phyloP scores from a whole-genome alignment of 2,888 invertebrate species.

The Chymomyza amoena region DNA sequence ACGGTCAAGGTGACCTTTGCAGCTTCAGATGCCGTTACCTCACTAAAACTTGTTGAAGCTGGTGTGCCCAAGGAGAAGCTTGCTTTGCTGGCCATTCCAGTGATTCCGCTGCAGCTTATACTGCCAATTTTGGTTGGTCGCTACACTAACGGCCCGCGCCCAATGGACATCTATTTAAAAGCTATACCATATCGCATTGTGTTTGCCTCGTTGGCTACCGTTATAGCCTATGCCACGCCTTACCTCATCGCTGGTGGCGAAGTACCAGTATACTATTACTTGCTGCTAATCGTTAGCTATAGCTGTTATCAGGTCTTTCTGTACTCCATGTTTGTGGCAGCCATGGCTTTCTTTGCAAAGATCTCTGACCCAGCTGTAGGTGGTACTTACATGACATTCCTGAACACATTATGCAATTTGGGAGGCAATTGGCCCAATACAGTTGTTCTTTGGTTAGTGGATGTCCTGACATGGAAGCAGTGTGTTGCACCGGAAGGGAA shows the following conservation, averaged over 20 bases:
- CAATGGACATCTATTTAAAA: conserved; percentile 91
- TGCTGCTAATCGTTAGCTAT: conserved; percentile 87
- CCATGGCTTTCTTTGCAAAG: conserved; percentile 98
- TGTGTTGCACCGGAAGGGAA: conserved; percentile 82
- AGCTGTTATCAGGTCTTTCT: conserved; percentile 96
- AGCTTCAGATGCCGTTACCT: conserved; percentile 96
- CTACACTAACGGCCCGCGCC: conserved; percentile 92
- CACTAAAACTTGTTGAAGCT: conserved; percentile 95
- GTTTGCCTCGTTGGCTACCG: conserved; percentile 90
- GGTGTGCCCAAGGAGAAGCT: conserved; percentile 97
- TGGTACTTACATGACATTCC: conserved; percentile 99
- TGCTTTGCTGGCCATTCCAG: conserved; percentile 93
- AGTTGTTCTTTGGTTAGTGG: conserved; percentile 93
- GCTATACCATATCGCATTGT: conserved; percentile 93
- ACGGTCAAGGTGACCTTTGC: conserved; percentile 97
- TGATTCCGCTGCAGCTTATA: conserved; percentile 95
- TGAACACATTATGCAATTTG: conserved; percentile 96
- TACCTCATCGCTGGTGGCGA: conserved; percentile 81
- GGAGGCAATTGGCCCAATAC: conserved; percentile 99
- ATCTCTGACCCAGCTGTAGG: conserved; percentile 98
- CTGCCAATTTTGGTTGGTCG: conserved; percentile 88
- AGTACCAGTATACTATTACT: conserved; percentile 87
- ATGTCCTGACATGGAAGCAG: conserved; percentile 89
- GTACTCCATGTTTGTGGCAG: conserved; percentile 97
- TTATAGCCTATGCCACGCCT: conserved; percentile 92